Evolutionary conservation across 2,113 vertebrate genomes (phyloP).

Genomic region (Cebidichthys violaceus): DNA sequence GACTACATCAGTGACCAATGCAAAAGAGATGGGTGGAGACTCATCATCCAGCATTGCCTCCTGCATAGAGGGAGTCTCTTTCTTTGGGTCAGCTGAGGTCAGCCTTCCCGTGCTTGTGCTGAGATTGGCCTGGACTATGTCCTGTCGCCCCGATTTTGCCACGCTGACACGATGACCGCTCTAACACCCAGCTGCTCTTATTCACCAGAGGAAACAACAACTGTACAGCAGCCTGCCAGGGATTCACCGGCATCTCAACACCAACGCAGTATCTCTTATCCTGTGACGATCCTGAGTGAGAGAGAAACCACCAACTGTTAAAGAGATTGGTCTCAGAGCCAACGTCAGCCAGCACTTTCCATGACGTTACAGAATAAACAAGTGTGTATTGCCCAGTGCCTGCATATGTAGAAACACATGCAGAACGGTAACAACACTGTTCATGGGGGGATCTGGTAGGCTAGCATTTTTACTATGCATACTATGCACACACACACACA

Average conservation of each 20-base stretch:
- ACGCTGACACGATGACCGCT: conserved; percentile 8
- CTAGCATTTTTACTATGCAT: background rate
- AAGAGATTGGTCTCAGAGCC: background rate
- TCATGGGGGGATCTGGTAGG: background rate
- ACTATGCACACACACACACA: conserved; percentile 60
- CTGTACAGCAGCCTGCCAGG: background rate
- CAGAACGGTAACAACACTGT: background rate
- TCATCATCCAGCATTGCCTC: conserved; percentile 12
- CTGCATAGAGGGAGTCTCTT: conserved; percentile 5
- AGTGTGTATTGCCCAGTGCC: background rate
- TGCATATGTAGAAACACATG: background rate
- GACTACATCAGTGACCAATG: background rate
- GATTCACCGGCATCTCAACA: background rate
- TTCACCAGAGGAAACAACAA: conserved; percentile 20
- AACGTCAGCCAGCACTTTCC: background rate
- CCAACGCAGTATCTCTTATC: background rate
- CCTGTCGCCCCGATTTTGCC: conserved; percentile 13
- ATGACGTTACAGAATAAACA: conserved; percentile 9
- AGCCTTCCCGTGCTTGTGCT: conserved; percentile 7
- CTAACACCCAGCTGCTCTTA: conserved; percentile 15
- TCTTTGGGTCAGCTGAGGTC: conserved; percentile 32
- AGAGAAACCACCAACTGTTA: background rate
- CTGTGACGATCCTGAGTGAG: background rate
- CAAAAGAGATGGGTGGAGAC: background rate
- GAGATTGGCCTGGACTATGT: conserved; percentile 4